Percentiles rank a stretch among this genome's conserved stretches.
phyloP scores from a whole-genome alignment of 2,888 invertebrate genomes.

The Heliconius sara region DNA sequence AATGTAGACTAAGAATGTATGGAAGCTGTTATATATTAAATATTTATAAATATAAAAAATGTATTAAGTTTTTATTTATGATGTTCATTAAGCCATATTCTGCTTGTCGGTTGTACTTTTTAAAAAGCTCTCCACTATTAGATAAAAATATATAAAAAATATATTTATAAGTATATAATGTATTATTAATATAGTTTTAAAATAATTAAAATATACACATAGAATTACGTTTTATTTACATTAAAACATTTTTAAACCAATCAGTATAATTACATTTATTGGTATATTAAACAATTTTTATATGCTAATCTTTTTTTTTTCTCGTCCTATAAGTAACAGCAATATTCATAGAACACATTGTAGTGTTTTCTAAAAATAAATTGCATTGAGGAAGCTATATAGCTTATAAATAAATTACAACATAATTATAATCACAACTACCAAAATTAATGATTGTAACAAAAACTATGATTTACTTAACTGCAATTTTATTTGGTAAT shows the following conservation, averaged over 20 bases:
- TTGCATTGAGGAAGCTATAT: no score
- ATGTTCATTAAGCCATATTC: not conserved
- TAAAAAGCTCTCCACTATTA: slow-evolving; percentile 6
- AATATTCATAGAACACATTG: no score
- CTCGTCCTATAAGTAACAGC: not conserved
- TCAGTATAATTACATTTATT: slow-evolving; percentile 2
- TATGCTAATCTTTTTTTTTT: not conserved
- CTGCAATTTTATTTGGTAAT: no score
- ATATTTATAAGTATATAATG: slow-evolving; percentile 2
- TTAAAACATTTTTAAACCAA: slow-evolving; percentile 13
- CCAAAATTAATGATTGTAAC: no score
- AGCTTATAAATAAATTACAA: no score
- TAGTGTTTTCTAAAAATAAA: no score
- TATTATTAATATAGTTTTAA: not conserved
- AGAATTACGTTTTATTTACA: slow-evolving; percentile 1
- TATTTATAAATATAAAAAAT: not conserved
- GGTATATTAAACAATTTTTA: slow-evolving; percentile 19
- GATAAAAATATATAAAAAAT: slow-evolving; percentile 1
- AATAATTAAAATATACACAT: not conserved
- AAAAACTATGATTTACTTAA: no score
- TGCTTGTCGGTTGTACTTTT: slow-evolving; percentile 4
- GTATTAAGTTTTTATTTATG: slow-evolving; percentile 9
- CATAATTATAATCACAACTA: no score
- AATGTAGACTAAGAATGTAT: not conserved
- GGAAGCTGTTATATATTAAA: not conserved